Evolutionary conservation across 1,140 invertebrate species (phyloP).

Genomic region (Lepidurus apus): DNA sequence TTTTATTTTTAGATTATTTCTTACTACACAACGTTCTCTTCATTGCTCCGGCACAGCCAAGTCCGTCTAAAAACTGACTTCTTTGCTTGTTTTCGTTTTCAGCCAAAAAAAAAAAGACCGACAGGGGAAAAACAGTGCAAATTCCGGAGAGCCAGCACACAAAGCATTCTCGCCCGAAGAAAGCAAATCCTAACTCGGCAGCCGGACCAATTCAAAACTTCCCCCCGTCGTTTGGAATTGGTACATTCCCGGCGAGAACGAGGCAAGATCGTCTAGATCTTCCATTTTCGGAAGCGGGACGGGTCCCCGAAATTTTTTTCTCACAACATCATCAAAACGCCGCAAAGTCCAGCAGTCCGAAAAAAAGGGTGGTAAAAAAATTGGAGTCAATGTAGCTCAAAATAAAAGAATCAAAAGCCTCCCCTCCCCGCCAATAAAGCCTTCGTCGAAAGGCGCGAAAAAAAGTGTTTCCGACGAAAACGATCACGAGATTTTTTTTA

Average conservation of each 20-base stretch:
- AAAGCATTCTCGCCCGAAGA: conserved; percentile 4
- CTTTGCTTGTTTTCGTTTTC: background rate
- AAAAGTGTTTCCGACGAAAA: conserved; percentile 1
- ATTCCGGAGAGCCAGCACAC: background rate
- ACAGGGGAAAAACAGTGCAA: background rate
- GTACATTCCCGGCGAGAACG: conserved; percentile 14
- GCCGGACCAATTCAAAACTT: conserved; percentile 14
- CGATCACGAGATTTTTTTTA: background rate
- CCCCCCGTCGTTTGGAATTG: conserved; percentile 15
- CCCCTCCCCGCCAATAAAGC: background rate
- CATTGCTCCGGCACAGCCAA: background rate
- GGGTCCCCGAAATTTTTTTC: background rate
- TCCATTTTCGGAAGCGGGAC: background rate
- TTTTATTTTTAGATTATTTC: background rate
- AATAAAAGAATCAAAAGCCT: background rate
- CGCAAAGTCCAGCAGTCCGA: background rate
- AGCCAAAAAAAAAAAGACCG: background rate
- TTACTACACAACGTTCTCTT: background rate
- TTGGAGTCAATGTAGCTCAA: conserved; percentile 8
- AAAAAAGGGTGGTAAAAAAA: background rate
- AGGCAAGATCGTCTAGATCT: conserved; percentile 6
- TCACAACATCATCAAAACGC: background rate
- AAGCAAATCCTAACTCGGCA: conserved; percentile 3
- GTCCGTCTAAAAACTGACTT: background rate
- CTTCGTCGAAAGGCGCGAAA: background rate